Evolutionary conservation across 64 coral and sea anemone species (phyloP).

Genomic region (Trachythela sp.): DNA sequence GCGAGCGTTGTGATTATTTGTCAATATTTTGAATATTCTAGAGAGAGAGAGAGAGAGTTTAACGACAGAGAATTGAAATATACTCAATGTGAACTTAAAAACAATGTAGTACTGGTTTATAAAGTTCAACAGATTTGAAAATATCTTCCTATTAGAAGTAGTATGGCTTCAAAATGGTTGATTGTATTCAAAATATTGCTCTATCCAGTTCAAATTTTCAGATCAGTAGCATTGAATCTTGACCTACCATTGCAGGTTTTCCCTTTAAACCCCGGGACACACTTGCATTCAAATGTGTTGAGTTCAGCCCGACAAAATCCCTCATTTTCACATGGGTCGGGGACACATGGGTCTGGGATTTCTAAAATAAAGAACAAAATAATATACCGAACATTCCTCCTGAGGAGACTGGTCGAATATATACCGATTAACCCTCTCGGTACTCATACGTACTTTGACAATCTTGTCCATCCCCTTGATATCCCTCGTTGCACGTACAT

Average conservation of each 20-base stretch:
- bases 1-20: no score
- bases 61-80: no score
- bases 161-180: no score
- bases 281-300: conserved; percentile 70
- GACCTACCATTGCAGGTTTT: conserved; percentile 73
- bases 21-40: no score
- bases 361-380: background rate
- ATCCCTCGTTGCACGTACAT: background rate
- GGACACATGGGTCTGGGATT: conserved; percentile 58
- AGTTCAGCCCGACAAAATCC: conserved; percentile 69
- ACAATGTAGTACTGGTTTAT: no score
- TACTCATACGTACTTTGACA: background rate
- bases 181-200: no score
- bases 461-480: background rate
- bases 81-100: no score
- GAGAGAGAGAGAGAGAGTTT: no score
- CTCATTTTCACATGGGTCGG: conserved; percentile 77
- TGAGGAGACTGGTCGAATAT: background rate
- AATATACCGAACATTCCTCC: background rate
- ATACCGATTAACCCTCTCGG: background rate
- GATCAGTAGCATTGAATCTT: no score
- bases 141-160: no score
- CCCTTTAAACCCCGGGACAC: conserved; percentile 78
- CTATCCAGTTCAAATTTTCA: no score
- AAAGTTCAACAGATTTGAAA: no score